Conservation (phyloP, 2,797 vertebrate genomes). For the Platyrinchus mystaceus region DNA sequence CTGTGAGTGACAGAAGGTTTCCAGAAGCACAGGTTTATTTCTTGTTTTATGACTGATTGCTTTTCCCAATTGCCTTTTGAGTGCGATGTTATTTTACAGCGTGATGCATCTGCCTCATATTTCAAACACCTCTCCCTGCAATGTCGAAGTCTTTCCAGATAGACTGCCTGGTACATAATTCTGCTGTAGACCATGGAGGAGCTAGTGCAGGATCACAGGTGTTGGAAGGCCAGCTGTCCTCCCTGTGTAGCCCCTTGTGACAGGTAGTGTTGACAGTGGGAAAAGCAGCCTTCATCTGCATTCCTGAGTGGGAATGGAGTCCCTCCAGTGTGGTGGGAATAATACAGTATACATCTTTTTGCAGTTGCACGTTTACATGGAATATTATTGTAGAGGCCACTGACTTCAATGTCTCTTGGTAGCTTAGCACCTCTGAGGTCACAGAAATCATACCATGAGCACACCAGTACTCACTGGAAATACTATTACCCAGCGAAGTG, state of each 20-base stretch:
- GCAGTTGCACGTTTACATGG: neutral
- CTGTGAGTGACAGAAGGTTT: neutral
- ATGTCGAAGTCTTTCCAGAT: neutral
- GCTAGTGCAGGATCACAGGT: neutral
- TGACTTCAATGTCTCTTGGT: neutral
- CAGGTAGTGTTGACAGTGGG: neutral
- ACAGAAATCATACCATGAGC: neutral
- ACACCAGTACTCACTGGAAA: neutral
- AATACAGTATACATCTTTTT: neutral
- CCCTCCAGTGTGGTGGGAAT: neutral
- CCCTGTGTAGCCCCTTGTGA: neutral
- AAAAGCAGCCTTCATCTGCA: neutral
- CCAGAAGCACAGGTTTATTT: conserved; percentile 7
- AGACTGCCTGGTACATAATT: neutral
- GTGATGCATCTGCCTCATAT: neutral
- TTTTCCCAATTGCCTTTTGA: neutral
- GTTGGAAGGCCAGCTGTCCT: neutral
- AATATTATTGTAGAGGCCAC: neutral
- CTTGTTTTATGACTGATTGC: neutral
- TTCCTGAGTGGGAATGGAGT: neutral
- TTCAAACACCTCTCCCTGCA: neutral
- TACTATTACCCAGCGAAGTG: neutral
- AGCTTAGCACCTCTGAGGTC: neutral
- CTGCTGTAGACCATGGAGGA: neutral
- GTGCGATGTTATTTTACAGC: neutral